phyloP scores from a whole-genome alignment of 1,140 invertebrate species.

The Himalopsyche phryganea region DNA sequence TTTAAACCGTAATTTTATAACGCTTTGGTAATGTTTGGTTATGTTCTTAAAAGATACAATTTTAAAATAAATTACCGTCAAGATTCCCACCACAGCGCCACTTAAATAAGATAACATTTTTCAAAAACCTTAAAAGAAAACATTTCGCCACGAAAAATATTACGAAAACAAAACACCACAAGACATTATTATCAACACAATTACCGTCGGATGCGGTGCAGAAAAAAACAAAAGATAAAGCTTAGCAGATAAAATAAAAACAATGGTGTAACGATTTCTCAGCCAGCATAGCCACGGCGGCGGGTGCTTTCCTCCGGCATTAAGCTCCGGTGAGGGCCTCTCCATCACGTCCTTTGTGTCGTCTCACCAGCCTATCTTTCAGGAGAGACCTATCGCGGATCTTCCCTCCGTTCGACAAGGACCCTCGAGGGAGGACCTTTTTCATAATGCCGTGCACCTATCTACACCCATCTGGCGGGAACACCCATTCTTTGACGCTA shows the following conservation, averaged over 20 bases:
- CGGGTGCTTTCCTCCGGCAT: too few relatives aligned
- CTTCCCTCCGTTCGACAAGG: conserved; percentile 21
- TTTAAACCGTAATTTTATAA: too few relatives aligned
- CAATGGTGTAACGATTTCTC: too few relatives aligned
- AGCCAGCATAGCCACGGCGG: too few relatives aligned
- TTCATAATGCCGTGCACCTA: conserved; percentile 24
- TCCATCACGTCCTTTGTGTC: conserved; percentile 21
- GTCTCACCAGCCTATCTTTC: conserved; percentile 5
- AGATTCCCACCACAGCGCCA: too few relatives aligned
- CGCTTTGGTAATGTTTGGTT: too few relatives aligned
- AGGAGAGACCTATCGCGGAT: conserved; percentile 15
- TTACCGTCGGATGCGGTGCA: too few relatives aligned
- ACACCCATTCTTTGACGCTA: neutral
- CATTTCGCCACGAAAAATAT: neutral
- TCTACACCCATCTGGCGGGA: conserved; percentile 19
- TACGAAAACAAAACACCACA: neutral
- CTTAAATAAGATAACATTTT: neutral
- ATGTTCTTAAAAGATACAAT: too few relatives aligned
- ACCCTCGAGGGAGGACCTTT: conserved; percentile 25
- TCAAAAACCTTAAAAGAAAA: conserved; percentile 2
- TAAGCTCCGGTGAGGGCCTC: neutral
- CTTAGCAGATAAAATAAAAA: too few relatives aligned
- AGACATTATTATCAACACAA: too few relatives aligned
- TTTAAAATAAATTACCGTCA: too few relatives aligned
- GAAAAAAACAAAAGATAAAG: too few relatives aligned